Evolutionary conservation across 2,888 invertebrate genomes (phyloP).

Genomic region (Scelioninae gen. 2): DNA sequence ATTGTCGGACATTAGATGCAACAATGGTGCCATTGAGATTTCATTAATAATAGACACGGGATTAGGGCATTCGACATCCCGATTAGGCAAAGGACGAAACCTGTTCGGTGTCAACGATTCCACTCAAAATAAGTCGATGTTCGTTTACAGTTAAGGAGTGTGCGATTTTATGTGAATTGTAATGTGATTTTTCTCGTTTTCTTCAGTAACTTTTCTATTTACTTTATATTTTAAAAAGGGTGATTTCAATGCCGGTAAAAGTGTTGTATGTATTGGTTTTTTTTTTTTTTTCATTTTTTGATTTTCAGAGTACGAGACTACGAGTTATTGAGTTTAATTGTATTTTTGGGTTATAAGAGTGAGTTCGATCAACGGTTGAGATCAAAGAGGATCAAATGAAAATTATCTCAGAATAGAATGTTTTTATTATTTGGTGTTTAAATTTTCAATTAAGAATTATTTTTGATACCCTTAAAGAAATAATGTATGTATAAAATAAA

Average conservation of each 20-base stretch:
- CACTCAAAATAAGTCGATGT: slow-evolving; percentile 11
- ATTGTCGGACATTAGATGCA: slow-evolving; percentile 25
- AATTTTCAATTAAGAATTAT: too few species aligned
- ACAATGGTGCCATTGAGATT: slow-evolving; percentile 33
- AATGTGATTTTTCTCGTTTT: too few species aligned
- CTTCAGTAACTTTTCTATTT: too few species aligned
- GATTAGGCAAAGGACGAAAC: slow-evolving; percentile 36
- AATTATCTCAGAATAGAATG: neutral
- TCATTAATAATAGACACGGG: slow-evolving; percentile 43
- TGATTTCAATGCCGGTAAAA: too few species aligned
- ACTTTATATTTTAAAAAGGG: too few species aligned
- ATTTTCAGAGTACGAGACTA: neutral
- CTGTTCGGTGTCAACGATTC: slow-evolving; percentile 38
- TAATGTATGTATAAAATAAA: too few species aligned
- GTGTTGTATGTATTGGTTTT: too few species aligned
- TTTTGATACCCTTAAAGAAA: too few species aligned
- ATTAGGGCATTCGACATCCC: slow-evolving; percentile 15
- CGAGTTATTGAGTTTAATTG: slow-evolving; percentile 17
- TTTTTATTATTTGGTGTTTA: too few species aligned
- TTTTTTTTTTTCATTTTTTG: slow-evolving; percentile 1
- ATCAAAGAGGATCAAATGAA: neutral
- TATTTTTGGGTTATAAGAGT: slow-evolving; percentile 29
- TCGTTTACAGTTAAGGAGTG: neutral
- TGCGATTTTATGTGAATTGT: neutral
- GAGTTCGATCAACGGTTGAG: neutral